A percentile compares a stretch with the other conserved stretches of the same genome.
phyloP scores from a whole-genome alignment of 2,888 invertebrate species.

The Eupithecia centaureata region DNA sequence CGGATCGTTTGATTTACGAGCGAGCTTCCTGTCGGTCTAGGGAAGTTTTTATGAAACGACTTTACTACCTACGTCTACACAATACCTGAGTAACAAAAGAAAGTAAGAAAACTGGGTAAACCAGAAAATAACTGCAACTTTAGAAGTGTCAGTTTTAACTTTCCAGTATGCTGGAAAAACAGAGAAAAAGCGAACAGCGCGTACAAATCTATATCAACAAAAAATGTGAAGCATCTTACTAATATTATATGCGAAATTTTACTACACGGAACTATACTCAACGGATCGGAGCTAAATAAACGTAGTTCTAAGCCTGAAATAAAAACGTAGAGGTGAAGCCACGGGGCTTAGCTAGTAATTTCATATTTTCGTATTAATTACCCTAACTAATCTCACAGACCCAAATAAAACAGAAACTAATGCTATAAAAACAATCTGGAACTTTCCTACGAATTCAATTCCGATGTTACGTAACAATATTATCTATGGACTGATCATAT shows the following conservation, averaged over 20 bases:
- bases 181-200: not conserved
- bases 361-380: not conserved
- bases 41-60: slow-evolving; percentile 51
- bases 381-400: not conserved
- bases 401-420: not conserved
- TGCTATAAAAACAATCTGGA: not conserved
- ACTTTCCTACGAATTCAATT: not conserved
- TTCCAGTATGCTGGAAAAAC: not conserved
- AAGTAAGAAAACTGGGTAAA: not conserved
- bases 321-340: too few species aligned
- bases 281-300: too few species aligned
- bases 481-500: slow-evolving; percentile 13
- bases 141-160: not conserved
- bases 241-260: too few species aligned
- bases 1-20: slow-evolving; percentile 68
- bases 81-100: slow-evolving; percentile 5
- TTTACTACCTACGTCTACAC: slow-evolving; percentile 41
- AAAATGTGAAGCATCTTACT: too few species aligned
- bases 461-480: slow-evolving; percentile 11
- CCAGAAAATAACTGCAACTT: not conserved
- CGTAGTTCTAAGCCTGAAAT: too few species aligned
- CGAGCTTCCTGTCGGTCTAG: slow-evolving; percentile 57
- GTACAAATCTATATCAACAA: too few species aligned
- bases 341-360: not conserved
- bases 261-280: too few species aligned